Evolutionary conservation across 2,113 vertebrate genomes (phyloP), one percentile per base, ranked within the genome.

Genomic region (Myotis brandtii): DNA sequence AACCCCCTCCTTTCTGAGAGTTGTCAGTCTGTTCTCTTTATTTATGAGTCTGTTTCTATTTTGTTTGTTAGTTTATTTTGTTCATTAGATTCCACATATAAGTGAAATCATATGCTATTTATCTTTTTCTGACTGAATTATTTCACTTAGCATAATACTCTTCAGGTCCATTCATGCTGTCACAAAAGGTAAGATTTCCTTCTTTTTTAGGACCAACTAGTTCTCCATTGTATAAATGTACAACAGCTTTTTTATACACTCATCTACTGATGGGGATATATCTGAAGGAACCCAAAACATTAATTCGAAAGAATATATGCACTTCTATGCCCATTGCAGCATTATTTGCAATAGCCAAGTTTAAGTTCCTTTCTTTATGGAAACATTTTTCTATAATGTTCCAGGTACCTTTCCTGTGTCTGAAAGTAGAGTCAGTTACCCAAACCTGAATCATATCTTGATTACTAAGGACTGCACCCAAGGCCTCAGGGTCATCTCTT

Each of bases 331-430:
- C n/a, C 16, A n/a, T 34, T 34, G 27, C 27, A 46, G 72, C 40
- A 27, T 75, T 75, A 48, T 48, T 30, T 75, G 30, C 72, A 75
- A 75, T 27, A 48, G 14, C 27, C 25, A 48, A 75, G 7, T 46
- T 93, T n/a, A 89, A 91, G 40, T 91, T 77, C 94, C 32, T 37
- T 88, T 90, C 27, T 91, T 50, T 75, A 13, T 66, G 67, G 67
- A 95, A 75, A 91, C 27, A 88, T 30, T 86, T 87, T 83, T 73
- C 79, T 80, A 89, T 94, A 89, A 95, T 72, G 66, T 95, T 69
- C 18, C 64, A 93, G 46, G 66, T 13, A 87, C 30, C 16, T 73
- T 86, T 73, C 20, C 75, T 69, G 66, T 80, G 81, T 91, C 82
- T 89, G 79, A 89, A 97, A 96, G 37, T 46, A 89, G 59, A 88